Evolutionary conservation across 2,113 vertebrate species (phyloP).

Genomic region (Ailurus styani): DNA sequence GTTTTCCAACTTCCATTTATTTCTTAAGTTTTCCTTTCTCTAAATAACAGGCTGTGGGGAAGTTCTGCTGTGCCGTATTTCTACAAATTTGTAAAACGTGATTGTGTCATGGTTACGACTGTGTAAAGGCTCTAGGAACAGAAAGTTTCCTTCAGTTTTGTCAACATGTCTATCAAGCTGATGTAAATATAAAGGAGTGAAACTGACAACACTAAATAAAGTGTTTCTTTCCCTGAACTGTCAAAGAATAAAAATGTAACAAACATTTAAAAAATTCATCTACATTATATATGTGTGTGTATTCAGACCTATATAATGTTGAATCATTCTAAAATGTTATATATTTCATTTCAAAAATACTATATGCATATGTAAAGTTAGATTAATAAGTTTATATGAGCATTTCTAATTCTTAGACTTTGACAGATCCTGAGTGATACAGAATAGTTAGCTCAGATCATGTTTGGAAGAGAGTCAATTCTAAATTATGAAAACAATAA

Average conservation of each 20-base stretch:
- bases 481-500: conserved; percentile 30
- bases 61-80: neutral
- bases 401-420: conserved; percentile 7
- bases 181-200: neutral
- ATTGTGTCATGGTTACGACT: neutral
- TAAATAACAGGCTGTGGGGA: neutral
- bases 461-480: neutral
- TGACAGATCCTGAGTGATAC: neutral
- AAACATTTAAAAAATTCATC: neutral
- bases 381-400: neutral
- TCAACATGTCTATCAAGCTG: neutral
- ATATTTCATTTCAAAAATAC: neutral
- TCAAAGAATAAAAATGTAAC: neutral
- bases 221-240: neutral
- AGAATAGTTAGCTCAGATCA: neutral
- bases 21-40: neutral
- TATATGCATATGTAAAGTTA: neutral
- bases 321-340: neutral
- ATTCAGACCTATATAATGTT: neutral
- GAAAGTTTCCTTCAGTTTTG: neutral
- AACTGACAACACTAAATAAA: neutral
- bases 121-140: neutral
- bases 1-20: neutral
- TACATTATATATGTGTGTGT: neutral
- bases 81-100: neutral